phyloP scores from a whole-genome alignment of 1,140 invertebrate genomes.

The Lasaia peninsularis region DNA sequence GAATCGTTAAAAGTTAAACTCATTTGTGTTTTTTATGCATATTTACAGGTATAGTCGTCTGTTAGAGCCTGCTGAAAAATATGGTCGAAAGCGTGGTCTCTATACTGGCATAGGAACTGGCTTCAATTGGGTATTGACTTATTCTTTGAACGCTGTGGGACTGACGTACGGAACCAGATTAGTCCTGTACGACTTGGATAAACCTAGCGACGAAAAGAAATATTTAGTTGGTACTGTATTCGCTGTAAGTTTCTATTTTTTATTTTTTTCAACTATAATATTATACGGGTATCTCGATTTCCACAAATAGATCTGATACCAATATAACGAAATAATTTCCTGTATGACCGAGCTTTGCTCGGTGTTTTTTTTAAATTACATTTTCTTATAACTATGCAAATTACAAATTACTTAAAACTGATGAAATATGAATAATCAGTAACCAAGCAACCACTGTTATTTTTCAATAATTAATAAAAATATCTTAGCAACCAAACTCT shows the following conservation, averaged over 20 bases:
- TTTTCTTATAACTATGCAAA: too few species aligned
- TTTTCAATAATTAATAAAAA: too few species aligned
- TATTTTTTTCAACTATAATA: background rate
- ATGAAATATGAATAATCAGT: too few species aligned
- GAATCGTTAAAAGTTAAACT: background rate
- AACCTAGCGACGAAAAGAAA: slow-evolving; percentile 70
- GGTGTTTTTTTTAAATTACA: too few species aligned
- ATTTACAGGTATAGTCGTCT: slow-evolving; percentile 78
- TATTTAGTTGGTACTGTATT: slow-evolving; percentile 83
- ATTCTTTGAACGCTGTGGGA: slow-evolving; percentile 85
- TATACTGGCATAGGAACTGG: slow-evolving; percentile 83
- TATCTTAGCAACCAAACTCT: too few species aligned
- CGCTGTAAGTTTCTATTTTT: slow-evolving; percentile 74
- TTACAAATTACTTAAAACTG: too few species aligned
- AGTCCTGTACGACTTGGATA: slow-evolving; percentile 78
- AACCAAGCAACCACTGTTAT: too few species aligned
- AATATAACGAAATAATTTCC: too few species aligned
- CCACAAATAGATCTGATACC: too few species aligned
- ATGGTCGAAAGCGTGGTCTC: slow-evolving; percentile 83
- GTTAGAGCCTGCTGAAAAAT: slow-evolving; percentile 81
- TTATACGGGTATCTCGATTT: too few species aligned
- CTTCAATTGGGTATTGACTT: slow-evolving; percentile 87
- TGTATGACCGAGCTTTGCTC: too few species aligned
- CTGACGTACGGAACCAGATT: slow-evolving; percentile 90
- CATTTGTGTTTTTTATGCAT: too few species aligned